Conservation (phyloP, 2,113 vertebrate species). For the Elaphurus davidianus region DNA sequence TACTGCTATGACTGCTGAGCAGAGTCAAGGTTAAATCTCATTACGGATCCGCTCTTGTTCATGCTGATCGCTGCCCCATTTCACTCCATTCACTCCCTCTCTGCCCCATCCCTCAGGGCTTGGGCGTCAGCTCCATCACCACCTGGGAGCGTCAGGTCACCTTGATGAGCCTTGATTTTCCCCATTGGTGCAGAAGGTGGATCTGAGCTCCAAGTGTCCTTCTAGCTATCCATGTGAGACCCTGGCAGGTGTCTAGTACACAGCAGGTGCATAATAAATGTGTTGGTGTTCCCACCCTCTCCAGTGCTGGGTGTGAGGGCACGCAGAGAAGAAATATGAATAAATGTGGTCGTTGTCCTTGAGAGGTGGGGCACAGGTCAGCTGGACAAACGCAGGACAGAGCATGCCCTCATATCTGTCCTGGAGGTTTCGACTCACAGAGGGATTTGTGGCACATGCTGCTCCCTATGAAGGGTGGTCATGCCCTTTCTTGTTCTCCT, state of each 20-base stretch:
- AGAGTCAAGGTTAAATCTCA: not conserved
- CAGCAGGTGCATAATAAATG: not conserved
- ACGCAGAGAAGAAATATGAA: not conserved
- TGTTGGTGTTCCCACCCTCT: not conserved
- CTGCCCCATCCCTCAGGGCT: not conserved
- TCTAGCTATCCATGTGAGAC: not conserved
- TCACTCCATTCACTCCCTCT: not conserved
- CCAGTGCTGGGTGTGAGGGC: not conserved
- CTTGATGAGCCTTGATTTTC: not conserved
- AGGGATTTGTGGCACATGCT: not conserved
- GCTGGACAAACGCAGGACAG: not conserved
- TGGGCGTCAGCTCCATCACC: not conserved
- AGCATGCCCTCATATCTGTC: accelerated
- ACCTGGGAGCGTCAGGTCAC: not conserved
- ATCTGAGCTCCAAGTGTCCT: not conserved
- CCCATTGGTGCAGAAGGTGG: not conserved
- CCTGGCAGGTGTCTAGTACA: not conserved
- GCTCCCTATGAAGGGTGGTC: accelerated
- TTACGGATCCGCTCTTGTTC: not conserved
- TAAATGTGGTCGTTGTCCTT: not conserved
- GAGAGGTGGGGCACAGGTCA: not conserved
- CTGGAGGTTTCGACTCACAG: accelerated
- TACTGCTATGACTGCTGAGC: not conserved
- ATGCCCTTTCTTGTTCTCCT: not conserved
- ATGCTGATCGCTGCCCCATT: not conserved